Conservation (phyloP, 1,140 invertebrate genomes). For the Megalonaias nervosa region DNA sequence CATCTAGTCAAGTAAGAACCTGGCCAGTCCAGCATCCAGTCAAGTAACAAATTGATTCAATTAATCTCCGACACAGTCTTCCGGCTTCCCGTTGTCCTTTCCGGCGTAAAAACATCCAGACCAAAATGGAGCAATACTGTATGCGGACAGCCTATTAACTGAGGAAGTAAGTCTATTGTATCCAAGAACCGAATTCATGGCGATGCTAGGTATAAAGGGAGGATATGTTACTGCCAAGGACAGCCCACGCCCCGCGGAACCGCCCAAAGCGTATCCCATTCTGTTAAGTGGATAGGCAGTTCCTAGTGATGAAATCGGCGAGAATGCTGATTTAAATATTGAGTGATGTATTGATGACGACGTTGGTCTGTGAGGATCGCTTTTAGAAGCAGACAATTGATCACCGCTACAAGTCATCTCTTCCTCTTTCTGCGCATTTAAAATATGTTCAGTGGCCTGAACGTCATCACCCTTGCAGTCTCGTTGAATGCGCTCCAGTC, state of each 20-base stretch:
- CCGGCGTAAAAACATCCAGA: not conserved
- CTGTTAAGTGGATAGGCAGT: conserved; percentile 27
- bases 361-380: too few species aligned
- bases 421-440: conserved; percentile 52
- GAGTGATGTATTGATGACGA: not conserved
- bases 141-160: conserved; percentile 25
- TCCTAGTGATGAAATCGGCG: conserved; percentile 25
- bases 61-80: too few species aligned
- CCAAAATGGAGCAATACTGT: conserved; percentile 37
- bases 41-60: too few species aligned
- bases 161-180: conserved; percentile 13
- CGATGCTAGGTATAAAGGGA: conserved; percentile 26
- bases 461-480: conserved; percentile 86
- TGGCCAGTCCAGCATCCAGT: too few species aligned
- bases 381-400: too few species aligned
- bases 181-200: conserved; percentile 20
- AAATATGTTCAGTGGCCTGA: conserved; percentile 86
- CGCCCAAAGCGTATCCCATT: conserved; percentile 34
- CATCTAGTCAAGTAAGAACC: too few species aligned
- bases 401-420: not conserved
- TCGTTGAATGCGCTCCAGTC: conserved; percentile 86
- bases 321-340: conserved; percentile 36
- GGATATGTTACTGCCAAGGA: conserved; percentile 28
- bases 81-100: too few species aligned
- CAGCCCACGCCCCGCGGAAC: conserved; percentile 20